Conservation (phyloP, 2,797 vertebrate species). For the Gobionotothen gibberifrons region DNA sequence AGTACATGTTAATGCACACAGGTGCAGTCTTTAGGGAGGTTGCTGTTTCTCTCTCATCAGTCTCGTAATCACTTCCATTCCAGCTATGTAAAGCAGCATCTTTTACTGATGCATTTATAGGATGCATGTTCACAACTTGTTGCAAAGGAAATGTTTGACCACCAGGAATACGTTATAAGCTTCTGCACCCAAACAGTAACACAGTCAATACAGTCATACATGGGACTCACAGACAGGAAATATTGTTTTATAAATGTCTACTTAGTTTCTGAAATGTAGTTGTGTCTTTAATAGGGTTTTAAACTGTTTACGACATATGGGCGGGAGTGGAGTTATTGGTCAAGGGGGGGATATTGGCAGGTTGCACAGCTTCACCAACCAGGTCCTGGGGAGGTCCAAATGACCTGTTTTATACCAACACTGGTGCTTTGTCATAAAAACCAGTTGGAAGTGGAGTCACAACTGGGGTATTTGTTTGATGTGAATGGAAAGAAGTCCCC, state of each 20-base stretch:
- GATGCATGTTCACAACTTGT: constrained; percentile 77
- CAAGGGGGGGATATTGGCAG: constrained; percentile 76
- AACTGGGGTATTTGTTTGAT: constrained; percentile 80
- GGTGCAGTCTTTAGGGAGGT: constrained; percentile 75
- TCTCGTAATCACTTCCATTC: constrained; percentile 80
- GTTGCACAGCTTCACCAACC: constrained; percentile 67
- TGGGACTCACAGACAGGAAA: constrained; percentile 76
- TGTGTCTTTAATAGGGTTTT: constrained; percentile 82
- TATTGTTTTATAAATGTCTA: constrained; percentile 82
- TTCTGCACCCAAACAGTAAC: constrained; percentile 68
- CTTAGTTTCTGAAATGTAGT: constrained; percentile 80
- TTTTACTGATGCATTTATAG: constrained; percentile 79
- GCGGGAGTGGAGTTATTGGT: constrained; percentile 82
- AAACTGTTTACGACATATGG: constrained; percentile 82
- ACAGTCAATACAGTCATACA: constrained; percentile 57
- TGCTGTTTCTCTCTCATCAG: constrained; percentile 77
- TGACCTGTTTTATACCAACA: constrained; percentile 87
- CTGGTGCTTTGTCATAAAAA: constrained; percentile 81
- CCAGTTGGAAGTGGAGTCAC: constrained; percentile 80
- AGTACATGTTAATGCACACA: constrained; percentile 74
- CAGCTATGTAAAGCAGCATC: constrained; percentile 73
- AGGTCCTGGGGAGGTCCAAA: constrained; percentile 83
- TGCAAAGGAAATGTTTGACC: constrained; percentile 71
- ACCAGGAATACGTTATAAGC: constrained; percentile 68
- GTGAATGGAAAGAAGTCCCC: constrained; percentile 75